Base-by-base conservation (phyloP, 2,797 vertebrate species). In the Garrulus glandarius region DNA sequence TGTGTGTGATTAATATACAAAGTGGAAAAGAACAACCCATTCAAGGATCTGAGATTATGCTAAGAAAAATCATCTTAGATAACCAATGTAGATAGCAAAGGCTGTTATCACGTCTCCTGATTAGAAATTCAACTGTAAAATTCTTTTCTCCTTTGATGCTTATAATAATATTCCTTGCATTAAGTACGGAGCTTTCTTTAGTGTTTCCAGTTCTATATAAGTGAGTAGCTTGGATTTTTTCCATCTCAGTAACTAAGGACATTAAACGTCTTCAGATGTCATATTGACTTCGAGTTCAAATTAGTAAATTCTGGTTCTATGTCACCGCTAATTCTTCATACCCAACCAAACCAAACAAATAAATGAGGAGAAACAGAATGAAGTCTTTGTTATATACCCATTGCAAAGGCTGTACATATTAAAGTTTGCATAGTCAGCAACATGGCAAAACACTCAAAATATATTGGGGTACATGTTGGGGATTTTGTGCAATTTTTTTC, bases 1-100 rank as follows among this genome's bases (percentile, higher is more conserved):
- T 44, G 12, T 52, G 27, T 80, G 53, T 92, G 82, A 92, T 92
- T 92, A 93, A 85, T 90, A 91, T 14, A 76, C 57, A 81, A 92
- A 92, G 36, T 79, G 34, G 64, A 65, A 85, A 90, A 89, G 55
- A 95, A 84, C 52, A 87, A 90, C 13, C 19, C 49, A 65, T 84
- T 95, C 83, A 93, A 81, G 44, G 32, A 85, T 74, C 55, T 65
- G 44, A 91, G 44, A 92, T 91, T 84, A 82, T 70, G 47, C 46
- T 93, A 79, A 69, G 30, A 91, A 88, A 67, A 80, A 57, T 72
- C 9, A 44, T 84, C 20, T 65, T 76, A 80, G 59, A 85, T 77
- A 93, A 86, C 22, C 5, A 13, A 23, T 23, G 63, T 27, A 69
- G 65, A 89, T 93, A 86, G 18, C 11, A 22, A 83, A 64, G n/a